Evolutionary conservation across 2,888 invertebrate genomes (phyloP), one percentile per base, ranked within the genome.

Genomic region (Brenthis daphne): DNA sequence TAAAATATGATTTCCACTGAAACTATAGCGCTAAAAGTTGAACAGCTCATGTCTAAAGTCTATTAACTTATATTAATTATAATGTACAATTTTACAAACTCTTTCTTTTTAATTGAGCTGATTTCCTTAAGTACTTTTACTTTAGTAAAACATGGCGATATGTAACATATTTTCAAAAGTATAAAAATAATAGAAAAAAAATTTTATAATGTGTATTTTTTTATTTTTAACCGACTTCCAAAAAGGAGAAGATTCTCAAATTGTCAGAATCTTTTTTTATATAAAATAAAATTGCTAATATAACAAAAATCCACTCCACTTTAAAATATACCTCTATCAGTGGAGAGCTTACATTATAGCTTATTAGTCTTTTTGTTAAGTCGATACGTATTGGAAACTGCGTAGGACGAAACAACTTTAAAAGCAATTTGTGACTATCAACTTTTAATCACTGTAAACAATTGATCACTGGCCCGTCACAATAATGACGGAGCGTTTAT

Each of bases 341-440:
- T 67, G 67, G 61, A 56, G 8, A 57, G 16, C 24, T 16, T n/a
- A 12, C 56, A 37, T 61, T 51, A 63, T 83, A 82, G 82, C 84
- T 85, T 80, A 80, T 80, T 63, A 63, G 65, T 56, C 48, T 69
- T 69, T 63, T 69, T 65, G 66, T 69, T 48, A 43, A 65, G 65
- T 56, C 66, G 61, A 66, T 69, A 61, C 29, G 64, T 67, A 71
- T 74, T 68, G 68, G 73, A 70, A 66, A 67, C 67, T 73, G 75
- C 75, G 76, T 75, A 74, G 77, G 76, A 75, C 64, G 73, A 68
- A 74, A 73, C 72, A 70, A 68, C 72, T 71, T 70, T 71, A 67
- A 73, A 75, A 63, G 75, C 77, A 77, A 77, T 77, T 76, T 72
- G 70, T 68, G 63, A 75, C 75, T 79, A 77, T 80, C 74, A 76